Conservation (phyloP, 2,888 invertebrate species). For the Drosophila nr. fundita region DNA sequence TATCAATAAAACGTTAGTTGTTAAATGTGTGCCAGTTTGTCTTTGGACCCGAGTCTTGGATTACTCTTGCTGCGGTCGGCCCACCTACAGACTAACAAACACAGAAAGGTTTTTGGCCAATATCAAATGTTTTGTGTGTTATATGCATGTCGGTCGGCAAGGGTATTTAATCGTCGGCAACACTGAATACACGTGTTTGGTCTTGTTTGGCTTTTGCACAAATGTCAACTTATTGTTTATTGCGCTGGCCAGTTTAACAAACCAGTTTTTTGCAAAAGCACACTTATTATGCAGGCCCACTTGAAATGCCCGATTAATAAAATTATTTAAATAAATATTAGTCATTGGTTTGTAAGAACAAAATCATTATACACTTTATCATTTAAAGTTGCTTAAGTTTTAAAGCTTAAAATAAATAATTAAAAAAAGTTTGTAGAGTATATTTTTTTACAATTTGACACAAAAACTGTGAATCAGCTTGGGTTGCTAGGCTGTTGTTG, state of each 20-base stretch:
- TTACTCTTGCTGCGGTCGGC: slow-evolving; percentile 49
- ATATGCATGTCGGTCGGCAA: not conserved
- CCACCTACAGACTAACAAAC: too few species aligned
- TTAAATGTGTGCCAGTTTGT: slow-evolving; percentile 8
- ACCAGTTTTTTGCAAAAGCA: slow-evolving; percentile 32
- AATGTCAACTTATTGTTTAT: slow-evolving; percentile 43
- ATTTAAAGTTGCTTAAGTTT: not conserved
- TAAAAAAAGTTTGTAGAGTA: not conserved
- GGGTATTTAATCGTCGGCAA: not conserved
- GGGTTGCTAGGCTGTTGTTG: not conserved
- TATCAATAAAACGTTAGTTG: slow-evolving; percentile 19
- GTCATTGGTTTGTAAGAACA: not conserved
- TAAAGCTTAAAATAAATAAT: not conserved
- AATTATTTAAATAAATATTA: not conserved
- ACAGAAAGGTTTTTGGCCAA: too few species aligned
- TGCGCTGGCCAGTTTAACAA: slow-evolving; percentile 23
- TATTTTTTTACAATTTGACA: not conserved
- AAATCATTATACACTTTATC: not conserved
- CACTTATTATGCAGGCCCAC: not conserved
- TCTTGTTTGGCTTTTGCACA: slow-evolving; percentile 33
- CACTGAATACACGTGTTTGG: not conserved
- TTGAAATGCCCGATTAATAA: not conserved
- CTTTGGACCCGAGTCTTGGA: slow-evolving; percentile 40
- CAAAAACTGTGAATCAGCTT: not conserved
- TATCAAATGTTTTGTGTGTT: not conserved